Percentiles rank a stretch among this genome's conserved stretches.
phyloP scores from a whole-genome alignment of 2,113 vertebrate species.

The Odontesthes bonariensis region DNA sequence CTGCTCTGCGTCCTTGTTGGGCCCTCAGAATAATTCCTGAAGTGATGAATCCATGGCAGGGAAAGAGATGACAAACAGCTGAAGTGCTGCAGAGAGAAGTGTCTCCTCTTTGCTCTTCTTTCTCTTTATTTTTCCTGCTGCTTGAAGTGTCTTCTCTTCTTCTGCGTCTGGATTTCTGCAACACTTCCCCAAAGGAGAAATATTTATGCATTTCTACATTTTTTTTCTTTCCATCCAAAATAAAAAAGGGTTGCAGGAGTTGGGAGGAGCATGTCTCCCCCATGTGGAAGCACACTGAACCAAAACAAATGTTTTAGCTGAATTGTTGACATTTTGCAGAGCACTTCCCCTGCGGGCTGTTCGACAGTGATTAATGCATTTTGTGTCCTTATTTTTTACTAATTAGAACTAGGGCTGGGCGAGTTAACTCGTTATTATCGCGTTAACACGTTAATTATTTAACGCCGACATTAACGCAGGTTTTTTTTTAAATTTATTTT shows the following conservation, averaged over 20 bases:
- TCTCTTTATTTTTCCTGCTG: background rate
- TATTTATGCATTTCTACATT: constrained; percentile 70
- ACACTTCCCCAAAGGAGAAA: constrained; percentile 61
- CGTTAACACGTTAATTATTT: no score
- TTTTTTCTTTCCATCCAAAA: constrained; percentile 34
- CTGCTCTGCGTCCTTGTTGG: constrained; percentile 18
- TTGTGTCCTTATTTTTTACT: no score
- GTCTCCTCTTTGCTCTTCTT: constrained; percentile 22
- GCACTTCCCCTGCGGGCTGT: background rate
- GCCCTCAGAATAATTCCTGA: constrained; percentile 57
- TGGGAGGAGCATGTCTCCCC: constrained; percentile 72
- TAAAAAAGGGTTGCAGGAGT: constrained; percentile 11
- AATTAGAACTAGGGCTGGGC: no score
- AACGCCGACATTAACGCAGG: no score
- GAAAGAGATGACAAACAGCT: constrained; percentile 60
- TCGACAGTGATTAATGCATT: background rate
- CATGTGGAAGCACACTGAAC: constrained; percentile 74
- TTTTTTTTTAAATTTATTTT: no score
- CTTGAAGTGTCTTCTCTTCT: constrained; percentile 17
- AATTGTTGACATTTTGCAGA: background rate
- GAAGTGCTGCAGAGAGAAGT: constrained; percentile 41
- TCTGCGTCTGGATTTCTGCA: constrained; percentile 32
- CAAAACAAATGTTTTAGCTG: constrained; percentile 48
- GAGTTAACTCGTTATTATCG: no score
- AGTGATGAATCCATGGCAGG: constrained; percentile 67